Evolutionary conservation across 2,113 vertebrate species (phyloP).

Genomic region (Leucosticte australis): DNA sequence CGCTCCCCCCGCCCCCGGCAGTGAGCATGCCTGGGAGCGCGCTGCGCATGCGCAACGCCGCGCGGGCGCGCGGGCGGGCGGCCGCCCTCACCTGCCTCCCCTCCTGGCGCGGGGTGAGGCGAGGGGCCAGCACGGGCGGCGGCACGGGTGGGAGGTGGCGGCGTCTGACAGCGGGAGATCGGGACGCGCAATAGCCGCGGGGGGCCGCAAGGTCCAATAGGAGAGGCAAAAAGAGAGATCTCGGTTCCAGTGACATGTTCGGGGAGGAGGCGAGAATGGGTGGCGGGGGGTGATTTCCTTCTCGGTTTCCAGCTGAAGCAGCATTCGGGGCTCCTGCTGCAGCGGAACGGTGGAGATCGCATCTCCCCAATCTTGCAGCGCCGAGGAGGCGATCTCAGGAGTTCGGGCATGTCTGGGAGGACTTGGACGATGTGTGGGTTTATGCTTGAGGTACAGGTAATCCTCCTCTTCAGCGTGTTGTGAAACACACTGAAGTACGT

Average conservation of each 20-base stretch:
- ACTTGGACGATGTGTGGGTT: neutral
- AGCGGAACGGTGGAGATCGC: neutral
- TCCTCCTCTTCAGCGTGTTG: neutral
- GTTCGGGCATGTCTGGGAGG: neutral
- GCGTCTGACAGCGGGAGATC: neutral
- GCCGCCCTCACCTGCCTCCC: neutral
- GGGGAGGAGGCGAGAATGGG: neutral
- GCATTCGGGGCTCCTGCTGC: neutral
- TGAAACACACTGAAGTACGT: neutral
- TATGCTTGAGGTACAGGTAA: neutral
- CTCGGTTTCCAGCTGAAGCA: neutral
- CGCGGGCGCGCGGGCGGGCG: neutral
- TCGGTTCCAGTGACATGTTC: accelerated
- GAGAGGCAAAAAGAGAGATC: neutral
- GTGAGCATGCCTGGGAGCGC: constrained; percentile 47
- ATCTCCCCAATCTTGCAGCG: accelerated
- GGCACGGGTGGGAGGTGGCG: accelerated
- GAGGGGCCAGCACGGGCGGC: accelerated
- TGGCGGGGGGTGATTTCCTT: neutral
- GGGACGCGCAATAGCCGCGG: neutral
- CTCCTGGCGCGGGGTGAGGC: neutral
- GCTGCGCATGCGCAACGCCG: constrained; percentile 17
- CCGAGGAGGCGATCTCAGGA: neutral
- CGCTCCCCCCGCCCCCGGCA: neutral
- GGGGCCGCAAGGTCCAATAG: neutral